Conservation (phyloP, 1,140 invertebrate genomes). For the Maconellicoccus hirsutus region DNA sequence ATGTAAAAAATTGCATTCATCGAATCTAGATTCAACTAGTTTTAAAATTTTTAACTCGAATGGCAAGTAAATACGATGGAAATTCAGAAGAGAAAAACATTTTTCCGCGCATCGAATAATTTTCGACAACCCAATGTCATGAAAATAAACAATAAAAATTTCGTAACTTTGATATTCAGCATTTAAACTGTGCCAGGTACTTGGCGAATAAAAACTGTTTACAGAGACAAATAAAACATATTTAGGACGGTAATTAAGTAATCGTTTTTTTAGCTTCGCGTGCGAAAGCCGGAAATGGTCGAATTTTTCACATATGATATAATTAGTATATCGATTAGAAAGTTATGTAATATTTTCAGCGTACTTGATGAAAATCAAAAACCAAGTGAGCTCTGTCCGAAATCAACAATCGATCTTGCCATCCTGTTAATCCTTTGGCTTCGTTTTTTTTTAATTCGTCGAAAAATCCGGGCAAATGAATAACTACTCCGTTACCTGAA, state of each 20-base stretch:
- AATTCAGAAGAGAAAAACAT: no score
- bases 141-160: background rate
- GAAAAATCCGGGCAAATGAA: constrained; percentile 90
- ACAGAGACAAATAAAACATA: background rate
- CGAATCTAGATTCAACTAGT: background rate
- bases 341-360: background rate
- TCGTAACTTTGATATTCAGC: background rate
- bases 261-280: no score
- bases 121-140: background rate
- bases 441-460: constrained; percentile 90
- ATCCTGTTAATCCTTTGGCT: constrained; percentile 71
- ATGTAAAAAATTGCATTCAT: background rate
- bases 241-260: background rate
- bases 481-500: constrained; percentile 95
- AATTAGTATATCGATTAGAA: no score
- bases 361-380: constrained; percentile 73
- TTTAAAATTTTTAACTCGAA: background rate
- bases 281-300: no score
- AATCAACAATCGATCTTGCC: constrained; percentile 77
- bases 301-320: no score
- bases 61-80: no score
- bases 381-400: constrained; percentile 93
- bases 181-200: background rate
- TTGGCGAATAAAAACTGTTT: background rate
- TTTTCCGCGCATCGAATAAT: no score